Base-by-base conservation (phyloP, 2,888 invertebrate genomes). In the Tenthredo livida region DNA sequence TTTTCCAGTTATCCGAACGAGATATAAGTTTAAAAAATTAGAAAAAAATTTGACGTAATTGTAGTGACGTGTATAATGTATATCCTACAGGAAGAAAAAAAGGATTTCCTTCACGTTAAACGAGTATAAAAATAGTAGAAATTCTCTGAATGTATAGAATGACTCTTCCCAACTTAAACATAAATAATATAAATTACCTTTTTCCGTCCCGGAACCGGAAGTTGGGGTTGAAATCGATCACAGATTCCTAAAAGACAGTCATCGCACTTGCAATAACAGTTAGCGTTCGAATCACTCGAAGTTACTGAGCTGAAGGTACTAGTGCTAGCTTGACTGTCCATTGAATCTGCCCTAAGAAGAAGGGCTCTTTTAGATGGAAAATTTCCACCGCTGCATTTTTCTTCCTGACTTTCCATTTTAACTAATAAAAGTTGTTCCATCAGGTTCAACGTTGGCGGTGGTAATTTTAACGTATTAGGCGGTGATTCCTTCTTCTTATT, bases 241-340 rank as follows among this genome's bases (percentile, higher is more conserved):
- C 96, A 97, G 88, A 97, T 97, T 6, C 97, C 97, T 88, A 97
- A 94, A 86, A 97, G 94, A 90, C 97, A 97, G 93, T 97, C 97
- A 92, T 97, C 97, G 92, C 97, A 97, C 86, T 96, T 95, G 93
- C 97, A 97, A 88, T 97, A 96, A 47, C 88, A 87, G 90, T 97
- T 97, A 7, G 96, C 94, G 87, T 95, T 90, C 9, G 97, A 97
- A 85, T 96, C 96, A 91, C 95, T 94, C 0, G 97, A 97, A 25
- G 96, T 95, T 85, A 96, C 94, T 84, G 97, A 96, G 84, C 93
- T 93, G 73, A 92, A 91, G 2, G 94, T 94, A 92, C 96, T 96
- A 89, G 95, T 95, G 87, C 96, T 96, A 29, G 89, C 92, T 72
- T 93, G 93, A 85, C 93, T 93, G 92, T 97, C 97, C 93, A 97